Percentiles rank a stretch among this genome's conserved stretches.
These are phyloP conservation scores for Phacellophora camtschatica DNA, from an alignment of 30 jellyfish, hydroid and myxozoan species.

Conservation along the genomic window DNA sequence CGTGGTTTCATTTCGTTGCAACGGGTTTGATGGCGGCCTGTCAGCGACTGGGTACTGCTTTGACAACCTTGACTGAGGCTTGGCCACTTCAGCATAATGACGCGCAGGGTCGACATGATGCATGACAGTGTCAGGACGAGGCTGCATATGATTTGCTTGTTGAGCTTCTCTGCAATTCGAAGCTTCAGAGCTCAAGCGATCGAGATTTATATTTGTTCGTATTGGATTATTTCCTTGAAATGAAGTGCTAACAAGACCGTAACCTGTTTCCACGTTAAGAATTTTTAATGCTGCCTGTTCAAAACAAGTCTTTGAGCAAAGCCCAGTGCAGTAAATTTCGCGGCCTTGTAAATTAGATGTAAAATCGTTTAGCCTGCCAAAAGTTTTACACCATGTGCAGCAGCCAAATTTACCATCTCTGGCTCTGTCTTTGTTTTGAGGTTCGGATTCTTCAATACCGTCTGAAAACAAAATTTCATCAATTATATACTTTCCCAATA, in stretches of 20 bases:
- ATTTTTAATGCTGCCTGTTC: constrained; percentile 77
- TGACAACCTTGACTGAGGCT: background rate
- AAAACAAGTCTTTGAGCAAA: constrained; percentile 82
- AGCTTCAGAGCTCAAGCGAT: background rate
- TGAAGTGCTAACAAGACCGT: background rate
- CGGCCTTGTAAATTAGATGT: constrained; percentile 66
- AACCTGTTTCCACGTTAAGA: constrained; percentile 73
- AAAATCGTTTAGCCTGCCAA: constrained; percentile 56
- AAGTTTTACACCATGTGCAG: constrained; percentile 73
- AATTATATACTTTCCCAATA: too few relatives aligned
- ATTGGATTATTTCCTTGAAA: constrained; percentile 13
- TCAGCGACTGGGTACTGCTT: background rate
- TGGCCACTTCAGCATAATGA: background rate
- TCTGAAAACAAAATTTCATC: background rate
- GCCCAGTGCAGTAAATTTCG: constrained; percentile 83
- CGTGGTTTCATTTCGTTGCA: background rate
- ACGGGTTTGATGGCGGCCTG: constrained; percentile 8
- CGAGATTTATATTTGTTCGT: constrained; percentile 7
- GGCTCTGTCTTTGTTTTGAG: background rate
- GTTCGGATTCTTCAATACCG: background rate
- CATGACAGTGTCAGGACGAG: constrained; percentile 13
- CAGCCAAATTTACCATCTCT: constrained; percentile 39
- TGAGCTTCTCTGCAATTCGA: background rate
- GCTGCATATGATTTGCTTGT: background rate
- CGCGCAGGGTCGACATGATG: background rate